Evolutionary conservation across 2,113 vertebrate genomes (phyloP).

Genomic region (Cephalopterus ornatus): DNA sequence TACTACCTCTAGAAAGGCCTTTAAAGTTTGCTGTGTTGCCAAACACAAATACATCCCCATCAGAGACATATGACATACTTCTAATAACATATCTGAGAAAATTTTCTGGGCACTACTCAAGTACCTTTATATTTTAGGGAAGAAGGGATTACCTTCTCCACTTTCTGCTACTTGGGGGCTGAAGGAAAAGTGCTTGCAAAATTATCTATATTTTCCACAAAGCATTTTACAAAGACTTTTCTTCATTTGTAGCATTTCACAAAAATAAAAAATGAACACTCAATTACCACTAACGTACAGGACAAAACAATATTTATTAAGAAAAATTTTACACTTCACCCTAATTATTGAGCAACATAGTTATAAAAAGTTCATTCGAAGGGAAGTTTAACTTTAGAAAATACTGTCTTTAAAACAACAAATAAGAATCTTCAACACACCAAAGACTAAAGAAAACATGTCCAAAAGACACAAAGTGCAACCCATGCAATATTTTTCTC

Average conservation of each 20-base stretch:
- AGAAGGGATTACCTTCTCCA: neutral
- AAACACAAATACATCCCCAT: neutral
- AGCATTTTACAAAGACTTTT: neutral
- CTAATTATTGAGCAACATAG: neutral
- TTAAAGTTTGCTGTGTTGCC: neutral
- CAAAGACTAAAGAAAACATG: slow-evolving; percentile 23
- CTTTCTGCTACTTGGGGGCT: neutral
- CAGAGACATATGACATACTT: neutral
- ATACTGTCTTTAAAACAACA: neutral
- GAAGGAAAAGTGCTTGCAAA: neutral
- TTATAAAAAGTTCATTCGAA: neutral
- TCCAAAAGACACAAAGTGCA: slow-evolving; percentile 66
- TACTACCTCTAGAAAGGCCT: neutral
- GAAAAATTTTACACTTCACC: slow-evolving; percentile 19
- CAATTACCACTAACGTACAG: neutral
- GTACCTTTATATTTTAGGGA: neutral
- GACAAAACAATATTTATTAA: slow-evolving; percentile 12
- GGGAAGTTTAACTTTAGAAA: neutral
- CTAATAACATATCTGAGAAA: neutral
- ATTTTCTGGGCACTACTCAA: neutral
- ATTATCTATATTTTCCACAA: neutral
- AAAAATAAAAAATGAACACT: slow-evolving; percentile 1
- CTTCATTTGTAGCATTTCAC: neutral
- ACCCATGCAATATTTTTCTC: slow-evolving; percentile 70
- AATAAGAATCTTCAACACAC: neutral